A percentile compares a stretch with the other conserved stretches of the same genome.
These are phyloP conservation scores for Bilobella aurantiaca DNA, from an alignment of 1,140 invertebrate species.

Conservation along the genomic window DNA sequence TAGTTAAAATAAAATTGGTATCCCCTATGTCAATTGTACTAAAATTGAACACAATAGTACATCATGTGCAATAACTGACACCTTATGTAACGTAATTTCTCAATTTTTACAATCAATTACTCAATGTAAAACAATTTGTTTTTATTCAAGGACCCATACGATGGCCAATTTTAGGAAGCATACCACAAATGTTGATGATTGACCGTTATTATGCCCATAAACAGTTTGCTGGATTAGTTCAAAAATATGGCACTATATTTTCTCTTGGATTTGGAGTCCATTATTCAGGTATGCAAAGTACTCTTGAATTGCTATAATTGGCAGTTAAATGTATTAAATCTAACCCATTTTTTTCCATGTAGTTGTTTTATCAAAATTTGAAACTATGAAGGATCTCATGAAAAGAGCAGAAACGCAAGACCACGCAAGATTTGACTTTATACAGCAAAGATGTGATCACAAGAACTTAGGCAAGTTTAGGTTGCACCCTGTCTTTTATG, in stretches of 20 bases:
- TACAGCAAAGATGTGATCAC: neutral
- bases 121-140: no score
- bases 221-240: neutral
- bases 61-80: no score
- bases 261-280: neutral
- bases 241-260: neutral
- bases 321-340: no score
- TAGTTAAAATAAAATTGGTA: no score
- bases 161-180: constrained; percentile 1
- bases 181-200: neutral
- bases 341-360: neutral
- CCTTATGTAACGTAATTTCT: no score
- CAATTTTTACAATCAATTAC: no score
- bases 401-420: neutral
- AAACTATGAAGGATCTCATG: neutral
- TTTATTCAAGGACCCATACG: neutral
- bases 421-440: neutral
- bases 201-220: neutral
- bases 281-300: neutral
- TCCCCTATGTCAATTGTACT: no score
- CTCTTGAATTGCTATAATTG: no score
- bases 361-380: neutral
- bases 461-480: neutral
- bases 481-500: no score
- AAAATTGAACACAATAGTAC: no score